Percentiles rank a stretch among this genome's conserved stretches.
These are phyloP conservation scores for Carassius auratus DNA, from an alignment of 2,113 vertebrate genomes.

Conservation along the genomic window DNA sequence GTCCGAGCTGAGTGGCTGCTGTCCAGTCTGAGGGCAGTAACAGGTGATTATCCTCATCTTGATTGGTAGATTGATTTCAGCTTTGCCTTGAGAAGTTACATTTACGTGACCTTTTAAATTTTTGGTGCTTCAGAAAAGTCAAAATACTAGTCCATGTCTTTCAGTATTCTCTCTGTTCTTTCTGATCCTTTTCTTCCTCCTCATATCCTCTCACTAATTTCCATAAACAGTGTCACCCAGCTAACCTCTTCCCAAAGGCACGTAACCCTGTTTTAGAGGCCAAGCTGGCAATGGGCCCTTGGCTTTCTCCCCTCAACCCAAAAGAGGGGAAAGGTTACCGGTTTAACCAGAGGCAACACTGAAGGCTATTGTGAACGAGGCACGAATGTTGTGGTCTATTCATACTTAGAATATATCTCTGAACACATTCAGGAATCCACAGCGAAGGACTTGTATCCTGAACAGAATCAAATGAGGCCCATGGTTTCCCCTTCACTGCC, in stretches of 20 bases:
- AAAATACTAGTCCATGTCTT: conserved; percentile 32
- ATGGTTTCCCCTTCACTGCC: conserved; percentile 18
- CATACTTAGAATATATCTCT: conserved; percentile 33
- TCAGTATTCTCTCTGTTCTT: conserved; percentile 36
- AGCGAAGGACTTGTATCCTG: neutral
- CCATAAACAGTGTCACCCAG: conserved; percentile 10
- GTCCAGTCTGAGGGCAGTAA: conserved; percentile 48
- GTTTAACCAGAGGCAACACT: conserved; percentile 26
- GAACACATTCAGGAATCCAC: conserved; percentile 13
- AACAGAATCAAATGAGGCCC: conserved; percentile 5
- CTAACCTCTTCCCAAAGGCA: conserved; percentile 33
- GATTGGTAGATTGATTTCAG: conserved; percentile 51
- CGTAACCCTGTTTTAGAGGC: conserved; percentile 44
- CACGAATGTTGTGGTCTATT: conserved; percentile 27
- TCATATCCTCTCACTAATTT: conserved; percentile 25
- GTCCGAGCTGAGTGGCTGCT: conserved; percentile 53
- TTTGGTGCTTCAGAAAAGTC: neutral
- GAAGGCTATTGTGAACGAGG: conserved; percentile 15
- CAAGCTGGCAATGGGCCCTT: conserved; percentile 24
- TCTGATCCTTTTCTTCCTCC: conserved; percentile 48
- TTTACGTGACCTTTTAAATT: conserved; percentile 36
- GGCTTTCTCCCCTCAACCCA: neutral
- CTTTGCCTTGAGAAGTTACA: conserved; percentile 52
- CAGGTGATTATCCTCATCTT: conserved; percentile 55
- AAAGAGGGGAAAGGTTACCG: conserved; percentile 41